Percentiles rank a stretch among this genome's conserved stretches.
Evolutionary conservation across 2,888 invertebrate species (phyloP).

Genomic region (Lasioglossum calceatum): DNA sequence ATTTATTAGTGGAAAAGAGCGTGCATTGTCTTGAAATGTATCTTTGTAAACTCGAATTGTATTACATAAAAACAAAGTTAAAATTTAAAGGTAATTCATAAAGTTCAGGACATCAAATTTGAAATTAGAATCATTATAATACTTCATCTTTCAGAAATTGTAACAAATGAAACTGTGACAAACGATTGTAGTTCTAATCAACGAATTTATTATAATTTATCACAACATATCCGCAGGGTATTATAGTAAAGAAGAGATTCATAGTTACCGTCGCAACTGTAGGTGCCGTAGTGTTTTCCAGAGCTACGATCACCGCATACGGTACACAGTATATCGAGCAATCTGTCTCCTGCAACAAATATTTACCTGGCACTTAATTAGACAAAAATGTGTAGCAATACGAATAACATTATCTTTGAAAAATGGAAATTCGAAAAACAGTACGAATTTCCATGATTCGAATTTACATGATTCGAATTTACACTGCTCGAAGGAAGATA

Average conservation of each 20-base stretch:
- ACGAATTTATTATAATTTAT: constrained; percentile 28
- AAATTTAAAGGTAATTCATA: neutral
- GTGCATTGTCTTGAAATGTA: neutral
- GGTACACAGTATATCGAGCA: constrained; percentile 99
- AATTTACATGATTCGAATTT: neutral
- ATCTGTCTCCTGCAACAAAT: constrained; percentile 92
- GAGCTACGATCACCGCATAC: constrained; percentile 99
- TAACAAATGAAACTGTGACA: constrained; percentile 21
- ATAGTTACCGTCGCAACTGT: constrained; percentile 97
- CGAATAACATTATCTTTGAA: neutral
- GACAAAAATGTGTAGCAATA: neutral
- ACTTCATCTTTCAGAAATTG: neutral
- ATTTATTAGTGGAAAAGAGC: neutral
- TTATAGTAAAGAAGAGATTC: constrained; percentile 35
- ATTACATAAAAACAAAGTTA: neutral
- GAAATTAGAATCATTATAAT: neutral
- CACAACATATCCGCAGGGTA: neutral
- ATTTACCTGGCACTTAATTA: constrained; percentile 23
- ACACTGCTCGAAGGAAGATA: neutral
- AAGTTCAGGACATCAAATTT: neutral
- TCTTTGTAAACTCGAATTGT: neutral
- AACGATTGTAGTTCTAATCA: neutral
- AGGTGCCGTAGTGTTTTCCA: constrained; percentile 99
- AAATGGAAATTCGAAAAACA: neutral
- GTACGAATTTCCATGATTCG: neutral